phyloP scores from a whole-genome alignment of 2,888 invertebrate genomes.

The Agrotis segetum region DNA sequence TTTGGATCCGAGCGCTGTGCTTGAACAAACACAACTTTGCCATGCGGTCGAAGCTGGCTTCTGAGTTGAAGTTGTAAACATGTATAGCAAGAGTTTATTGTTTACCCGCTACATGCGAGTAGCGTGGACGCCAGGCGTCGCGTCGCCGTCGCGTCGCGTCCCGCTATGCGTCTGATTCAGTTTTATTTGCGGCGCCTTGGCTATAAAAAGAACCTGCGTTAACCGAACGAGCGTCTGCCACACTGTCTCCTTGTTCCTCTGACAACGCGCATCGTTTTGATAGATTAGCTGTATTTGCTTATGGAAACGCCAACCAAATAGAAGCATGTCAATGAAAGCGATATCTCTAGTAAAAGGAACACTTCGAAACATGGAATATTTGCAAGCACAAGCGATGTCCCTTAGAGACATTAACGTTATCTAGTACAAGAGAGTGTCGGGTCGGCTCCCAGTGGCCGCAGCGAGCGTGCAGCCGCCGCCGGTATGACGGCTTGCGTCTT shows the following conservation, averaged over 20 bases:
- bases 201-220: conserved; percentile 83
- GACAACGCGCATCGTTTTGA: conserved; percentile 13
- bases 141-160: conserved; percentile 48
- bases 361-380: conserved; percentile 29
- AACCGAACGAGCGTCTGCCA: conserved; percentile 77
- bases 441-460: conserved; percentile 54
- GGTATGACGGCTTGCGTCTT: conserved; percentile 62
- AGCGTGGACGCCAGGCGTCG: conserved; percentile 38
- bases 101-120: conserved; percentile 47
- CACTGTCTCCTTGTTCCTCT: conserved; percentile 75
- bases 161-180: conserved; percentile 76
- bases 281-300: conserved; percentile 12
- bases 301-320: background rate
- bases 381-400: conserved; percentile 36
- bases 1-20: conserved; percentile 65
- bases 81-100: conserved; percentile 55
- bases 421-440: conserved; percentile 47
- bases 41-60: conserved; percentile 53
- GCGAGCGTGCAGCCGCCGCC: conserved; percentile 33
- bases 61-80: conserved; percentile 58
- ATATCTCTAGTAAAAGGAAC: conserved; percentile 7
- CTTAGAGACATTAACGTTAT: conserved; percentile 51
- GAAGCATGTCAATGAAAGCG: conserved; percentile 8
- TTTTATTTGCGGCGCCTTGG: conserved; percentile 82
- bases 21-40: conserved; percentile 67